phyloP scores from a whole-genome alignment of 2,888 invertebrate genomes.

The Xestia xanthographa region DNA sequence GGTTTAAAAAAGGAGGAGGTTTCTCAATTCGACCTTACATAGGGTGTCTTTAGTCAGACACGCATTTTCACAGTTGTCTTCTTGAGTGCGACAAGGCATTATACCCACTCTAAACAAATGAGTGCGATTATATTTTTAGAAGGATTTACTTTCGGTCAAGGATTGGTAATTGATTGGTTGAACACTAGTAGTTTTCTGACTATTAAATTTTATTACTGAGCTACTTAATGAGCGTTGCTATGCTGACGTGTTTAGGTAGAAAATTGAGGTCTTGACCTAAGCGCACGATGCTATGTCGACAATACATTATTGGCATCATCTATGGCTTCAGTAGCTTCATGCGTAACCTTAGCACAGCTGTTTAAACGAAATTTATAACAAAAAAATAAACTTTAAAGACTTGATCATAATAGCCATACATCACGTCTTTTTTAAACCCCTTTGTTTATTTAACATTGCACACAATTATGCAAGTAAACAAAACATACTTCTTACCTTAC shows the following conservation, averaged over 20 bases:
- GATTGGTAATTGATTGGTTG: neutral
- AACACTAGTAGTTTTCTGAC: neutral
- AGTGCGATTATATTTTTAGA: constrained; percentile 5
- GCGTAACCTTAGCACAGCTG: constrained; percentile 35
- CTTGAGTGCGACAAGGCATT: constrained; percentile 26
- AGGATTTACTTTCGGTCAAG: neutral
- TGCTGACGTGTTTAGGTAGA: constrained; percentile 22
- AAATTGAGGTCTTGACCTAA: constrained; percentile 36
- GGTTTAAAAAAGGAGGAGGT: too few relatives aligned
- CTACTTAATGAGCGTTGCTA: constrained; percentile 1
- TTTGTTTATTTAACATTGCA: constrained; percentile 34
- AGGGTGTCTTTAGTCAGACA: neutral
- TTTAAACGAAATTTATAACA: constrained; percentile 28
- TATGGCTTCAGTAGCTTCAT: constrained; percentile 16
- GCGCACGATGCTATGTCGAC: constrained; percentile 9
- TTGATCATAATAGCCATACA: constrained; percentile 5
- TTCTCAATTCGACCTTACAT: too few relatives aligned
- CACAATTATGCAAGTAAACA: constrained; percentile 30
- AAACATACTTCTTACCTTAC: constrained; percentile 30
- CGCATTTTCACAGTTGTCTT: neutral
- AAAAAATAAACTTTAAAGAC: constrained; percentile 8
- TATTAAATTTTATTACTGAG: constrained; percentile 6
- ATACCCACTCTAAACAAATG: neutral
- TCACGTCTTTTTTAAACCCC: constrained; percentile 23
- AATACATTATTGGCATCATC: constrained; percentile 17